Conservation (phyloP, 2,888 invertebrate genomes). For the Vesta saturnalis region DNA sequence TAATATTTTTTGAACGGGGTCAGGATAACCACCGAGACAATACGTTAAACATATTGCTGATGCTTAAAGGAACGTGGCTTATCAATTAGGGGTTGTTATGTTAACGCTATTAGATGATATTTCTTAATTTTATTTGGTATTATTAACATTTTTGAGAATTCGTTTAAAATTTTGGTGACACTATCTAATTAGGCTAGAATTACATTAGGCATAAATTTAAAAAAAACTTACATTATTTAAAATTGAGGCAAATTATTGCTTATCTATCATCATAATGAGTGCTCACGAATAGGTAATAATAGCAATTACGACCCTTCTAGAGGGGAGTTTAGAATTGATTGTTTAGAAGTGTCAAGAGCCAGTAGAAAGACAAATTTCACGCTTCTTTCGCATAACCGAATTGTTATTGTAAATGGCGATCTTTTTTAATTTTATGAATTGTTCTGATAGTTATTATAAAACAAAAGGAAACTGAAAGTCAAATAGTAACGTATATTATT, state of each 20-base stretch:
- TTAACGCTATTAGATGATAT: no score
- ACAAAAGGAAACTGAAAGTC: neutral
- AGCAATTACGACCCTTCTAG: constrained; percentile 43
- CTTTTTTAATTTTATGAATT: neutral
- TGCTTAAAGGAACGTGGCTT: constrained; percentile 59
- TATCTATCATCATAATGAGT: neutral
- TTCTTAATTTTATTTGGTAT: no score
- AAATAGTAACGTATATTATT: neutral
- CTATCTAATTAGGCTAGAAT: no score
- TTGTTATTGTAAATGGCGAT: constrained; percentile 51
- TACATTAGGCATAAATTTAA: no score
- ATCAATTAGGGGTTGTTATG: constrained; percentile 58
- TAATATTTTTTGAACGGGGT: constrained; percentile 55
- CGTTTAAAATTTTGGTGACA: no score
- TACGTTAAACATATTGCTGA: constrained; percentile 55
- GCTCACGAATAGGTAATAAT: neutral
- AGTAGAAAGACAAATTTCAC: constrained; percentile 44
- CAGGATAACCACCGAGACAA: constrained; percentile 54
- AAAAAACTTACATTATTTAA: no score
- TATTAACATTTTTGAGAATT: no score
- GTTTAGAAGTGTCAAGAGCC: constrained; percentile 53
- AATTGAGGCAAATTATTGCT: no score
- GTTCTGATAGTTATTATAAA: neutral
- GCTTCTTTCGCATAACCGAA: constrained; percentile 47
- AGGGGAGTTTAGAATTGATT: constrained; percentile 53